Evolutionary conservation across 1,140 invertebrate species (phyloP), one percentile per base, ranked within the genome.

Genomic region (Trachelipus rathkii): DNA sequence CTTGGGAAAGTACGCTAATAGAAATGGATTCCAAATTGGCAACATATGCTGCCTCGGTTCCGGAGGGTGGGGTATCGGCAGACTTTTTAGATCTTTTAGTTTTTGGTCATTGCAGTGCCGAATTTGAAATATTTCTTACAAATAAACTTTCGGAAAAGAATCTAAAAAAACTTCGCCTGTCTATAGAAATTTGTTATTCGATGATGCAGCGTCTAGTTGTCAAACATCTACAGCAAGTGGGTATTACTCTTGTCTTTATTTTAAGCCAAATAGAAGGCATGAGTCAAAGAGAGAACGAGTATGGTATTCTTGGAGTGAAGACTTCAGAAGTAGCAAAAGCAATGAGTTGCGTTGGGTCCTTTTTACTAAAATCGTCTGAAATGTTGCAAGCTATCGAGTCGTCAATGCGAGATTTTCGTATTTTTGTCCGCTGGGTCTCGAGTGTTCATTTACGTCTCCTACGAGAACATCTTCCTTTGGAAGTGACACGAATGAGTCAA

Each of bases 21-120:
- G 95, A 97, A 87, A 94, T 98, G 89, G 95, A 98, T 85, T 91
- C 92, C 68, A 97, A 97, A 86, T 87, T 98, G 76, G 90, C 92
- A 10, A 91, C 91, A 78, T 97, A 96, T 88, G 93, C 93, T 44
- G 90, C 91, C 80, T 89, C 90, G 76, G 90, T 92, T 74, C 77
- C 81, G 82, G 89, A 89, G 60, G 89, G 91, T 83, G 92, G 92
- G 24, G 91, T 96, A 9, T 92, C 93, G 5, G 93, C 95, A 75
- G 94, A 97, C 85, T 94, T 97, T 84, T 85, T 97, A 74, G 94
- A 97, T 84, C 84, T 98, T 21, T 86, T 97, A 0, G 91, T 96
- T 87, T 92, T 97, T 85, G 95, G 95, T 53, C 89, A 90, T 60
- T 90, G 92, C 80, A 91, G 92, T 44, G 87, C 90, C 81, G 90